Percentiles rank a stretch among this genome's conserved stretches.
Evolutionary conservation across 2,888 invertebrate genomes (phyloP).

Genomic region (Cotesia congregata): DNA sequence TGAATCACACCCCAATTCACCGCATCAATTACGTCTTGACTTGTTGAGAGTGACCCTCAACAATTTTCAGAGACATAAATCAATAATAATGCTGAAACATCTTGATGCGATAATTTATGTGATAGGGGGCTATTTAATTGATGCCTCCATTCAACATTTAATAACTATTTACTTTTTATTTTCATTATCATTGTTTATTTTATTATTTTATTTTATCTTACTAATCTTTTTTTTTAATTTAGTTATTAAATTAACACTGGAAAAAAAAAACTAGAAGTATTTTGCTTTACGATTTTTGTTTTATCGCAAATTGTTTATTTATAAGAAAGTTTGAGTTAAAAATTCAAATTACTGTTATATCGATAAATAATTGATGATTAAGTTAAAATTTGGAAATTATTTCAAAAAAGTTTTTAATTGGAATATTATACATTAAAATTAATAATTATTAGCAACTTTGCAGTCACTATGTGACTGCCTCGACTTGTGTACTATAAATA

Average conservation of each 20-base stretch:
- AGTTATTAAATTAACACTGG: not conserved
- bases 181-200: not conserved
- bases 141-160: conserved; percentile 13
- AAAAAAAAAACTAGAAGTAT: too few species aligned
- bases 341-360: too few species aligned
- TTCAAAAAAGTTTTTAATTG: too few species aligned
- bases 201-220: not conserved
- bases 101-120: conserved; percentile 45
- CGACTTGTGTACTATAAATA: too few species aligned
- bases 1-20: conserved; percentile 25
- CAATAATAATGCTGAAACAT: conserved; percentile 44
- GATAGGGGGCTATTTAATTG: conserved; percentile 31
- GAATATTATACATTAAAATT: too few species aligned
- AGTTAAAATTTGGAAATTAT: too few species aligned
- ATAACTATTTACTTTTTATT: not conserved
- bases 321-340: too few species aligned
- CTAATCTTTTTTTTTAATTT: not conserved
- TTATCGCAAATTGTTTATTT: too few species aligned
- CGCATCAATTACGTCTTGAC: conserved; percentile 42
- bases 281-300: too few species aligned
- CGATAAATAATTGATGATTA: too few species aligned
- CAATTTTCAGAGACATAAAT: conserved; percentile 45
- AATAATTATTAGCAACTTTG: too few species aligned
- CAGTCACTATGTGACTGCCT: too few species aligned
- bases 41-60: conserved; percentile 38